Conservation (phyloP, 37 sponge, comb jelly and placozoan genomes). For the Tethya wilhelma region DNA sequence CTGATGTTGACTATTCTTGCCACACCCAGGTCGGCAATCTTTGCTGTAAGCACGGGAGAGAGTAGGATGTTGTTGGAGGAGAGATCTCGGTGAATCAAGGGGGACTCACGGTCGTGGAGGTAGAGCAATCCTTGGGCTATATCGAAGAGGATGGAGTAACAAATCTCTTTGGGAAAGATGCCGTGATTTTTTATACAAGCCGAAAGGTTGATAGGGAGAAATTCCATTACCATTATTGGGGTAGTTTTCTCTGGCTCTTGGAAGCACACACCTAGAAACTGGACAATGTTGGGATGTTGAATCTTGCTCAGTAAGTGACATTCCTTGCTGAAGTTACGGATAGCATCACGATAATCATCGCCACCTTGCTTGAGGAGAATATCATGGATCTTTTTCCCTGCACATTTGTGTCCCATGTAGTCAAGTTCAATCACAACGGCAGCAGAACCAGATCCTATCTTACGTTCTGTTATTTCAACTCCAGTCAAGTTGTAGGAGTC, state of each 20-base stretch:
- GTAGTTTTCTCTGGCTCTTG: background rate
- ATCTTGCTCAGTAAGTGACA: slow-evolving; percentile 15
- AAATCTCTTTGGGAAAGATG: background rate
- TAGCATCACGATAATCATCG: background rate
- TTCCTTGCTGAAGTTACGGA: slow-evolving; percentile 11
- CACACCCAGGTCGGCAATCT: slow-evolving; percentile 42
- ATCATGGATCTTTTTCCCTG: slow-evolving; percentile 42
- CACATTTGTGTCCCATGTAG: slow-evolving; percentile 24
- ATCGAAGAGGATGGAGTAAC: slow-evolving; percentile 37
- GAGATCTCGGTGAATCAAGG: slow-evolving; percentile 45
- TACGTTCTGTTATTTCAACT: slow-evolving; percentile 8
- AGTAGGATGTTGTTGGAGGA: slow-evolving; percentile 42
- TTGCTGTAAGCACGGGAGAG: slow-evolving; percentile 16
- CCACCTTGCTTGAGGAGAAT: background rate
- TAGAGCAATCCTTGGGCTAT: slow-evolving; percentile 33
- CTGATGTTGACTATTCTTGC: slow-evolving; percentile 26
- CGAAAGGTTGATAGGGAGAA: slow-evolving; percentile 12
- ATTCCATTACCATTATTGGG: slow-evolving; percentile 47
- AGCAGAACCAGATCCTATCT: slow-evolving; percentile 26
- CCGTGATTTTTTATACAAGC: slow-evolving; percentile 3
- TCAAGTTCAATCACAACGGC: slow-evolving; percentile 27
- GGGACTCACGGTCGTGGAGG: slow-evolving; percentile 13
- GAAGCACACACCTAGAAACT: slow-evolving; percentile 42
- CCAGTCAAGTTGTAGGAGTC: slow-evolving; percentile 21
- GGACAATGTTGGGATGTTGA: slow-evolving; percentile 39